These are phyloP conservation scores for Cromileptes altivelis DNA, from an alignment of 2,113 vertebrate species.

Conservation along the genomic window DNA sequence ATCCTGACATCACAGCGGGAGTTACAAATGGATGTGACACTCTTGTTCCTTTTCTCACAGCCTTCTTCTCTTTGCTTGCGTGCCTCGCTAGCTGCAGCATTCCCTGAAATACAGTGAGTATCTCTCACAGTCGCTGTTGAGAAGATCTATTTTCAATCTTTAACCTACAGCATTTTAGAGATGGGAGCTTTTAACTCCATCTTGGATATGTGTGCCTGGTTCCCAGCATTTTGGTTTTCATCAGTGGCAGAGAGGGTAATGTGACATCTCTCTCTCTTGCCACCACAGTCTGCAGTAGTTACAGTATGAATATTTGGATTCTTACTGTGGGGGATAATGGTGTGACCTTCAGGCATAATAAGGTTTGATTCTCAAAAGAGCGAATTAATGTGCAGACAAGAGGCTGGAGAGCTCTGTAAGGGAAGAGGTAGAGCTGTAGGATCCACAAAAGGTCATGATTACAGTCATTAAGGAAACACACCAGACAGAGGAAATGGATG, in stretches of 20 bases:
- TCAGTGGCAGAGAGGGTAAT: background rate
- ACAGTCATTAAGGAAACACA: conserved; percentile 59
- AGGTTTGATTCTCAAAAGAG: conserved; percentile 66
- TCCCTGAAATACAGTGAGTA: conserved; percentile 48
- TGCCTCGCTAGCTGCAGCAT: conserved; percentile 13
- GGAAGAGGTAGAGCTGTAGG: conserved; percentile 38
- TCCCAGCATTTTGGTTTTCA: conserved; percentile 6
- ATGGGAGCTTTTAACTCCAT: conserved; percentile 50
- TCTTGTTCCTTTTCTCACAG: conserved; percentile 56
- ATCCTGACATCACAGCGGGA: conserved; percentile 69
- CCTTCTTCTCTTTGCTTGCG: conserved; percentile 31
- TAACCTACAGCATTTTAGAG: conserved; percentile 49
- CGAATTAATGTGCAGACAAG: conserved; percentile 68
- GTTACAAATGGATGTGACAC: conserved; percentile 77
- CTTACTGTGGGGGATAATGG: conserved; percentile 43
- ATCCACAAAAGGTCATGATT: conserved; percentile 62
- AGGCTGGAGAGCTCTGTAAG: conserved; percentile 42
- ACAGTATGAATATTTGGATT: conserved; percentile 45
- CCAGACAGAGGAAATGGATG: conserved; percentile 45
- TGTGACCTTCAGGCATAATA: conserved; percentile 65
- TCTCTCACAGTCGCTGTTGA: conserved; percentile 30
- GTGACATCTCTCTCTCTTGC: conserved; percentile 1
- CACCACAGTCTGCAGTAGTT: conserved; percentile 11
- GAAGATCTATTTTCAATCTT: conserved; percentile 58
- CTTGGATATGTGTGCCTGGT: conserved; percentile 19